Evolutionary conservation across 2,888 invertebrate genomes (phyloP).

Genomic region (Drosophila tripunctata): DNA sequence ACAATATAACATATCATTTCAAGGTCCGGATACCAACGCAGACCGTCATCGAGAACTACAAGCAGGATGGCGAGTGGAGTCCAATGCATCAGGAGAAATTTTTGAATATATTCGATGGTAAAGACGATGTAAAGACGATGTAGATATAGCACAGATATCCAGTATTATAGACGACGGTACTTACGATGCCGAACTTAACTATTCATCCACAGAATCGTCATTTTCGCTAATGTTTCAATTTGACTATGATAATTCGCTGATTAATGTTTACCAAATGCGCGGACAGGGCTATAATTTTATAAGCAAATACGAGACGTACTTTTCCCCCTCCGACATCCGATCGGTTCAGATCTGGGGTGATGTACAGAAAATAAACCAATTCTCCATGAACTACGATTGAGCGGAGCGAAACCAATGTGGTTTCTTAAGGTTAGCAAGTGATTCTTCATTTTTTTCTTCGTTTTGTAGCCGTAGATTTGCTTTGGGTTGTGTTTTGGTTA

Average conservation of each 20-base stretch:
- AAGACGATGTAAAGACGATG: conserved; percentile 25
- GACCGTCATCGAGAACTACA: conserved; percentile 80
- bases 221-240: conserved; percentile 82
- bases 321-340: conserved; percentile 76
- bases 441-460: conserved; percentile 6
- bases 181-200: conserved; percentile 54
- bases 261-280: conserved; percentile 78
- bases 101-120: conserved; percentile 77
- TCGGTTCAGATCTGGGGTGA: conserved; percentile 84
- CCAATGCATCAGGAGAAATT: conserved; percentile 64
- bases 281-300: conserved; percentile 74
- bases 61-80: conserved; percentile 81
- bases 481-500: conserved; percentile 17
- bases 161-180: conserved; percentile 40
- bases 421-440: conserved; percentile 52
- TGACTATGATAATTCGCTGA: conserved; percentile 49
- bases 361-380: conserved; percentile 79
- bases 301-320: conserved; percentile 70
- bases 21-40: conserved; percentile 74
- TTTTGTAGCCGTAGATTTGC: neutral
- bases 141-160: conserved; percentile 15
- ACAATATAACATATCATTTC: conserved; percentile 82
- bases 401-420: conserved; percentile 2
- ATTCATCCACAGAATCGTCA: conserved; percentile 81
- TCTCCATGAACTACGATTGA: conserved; percentile 78